Base-by-base conservation (phyloP, 2,797 vertebrate genomes). In the Craterocephalus amniculus region DNA sequence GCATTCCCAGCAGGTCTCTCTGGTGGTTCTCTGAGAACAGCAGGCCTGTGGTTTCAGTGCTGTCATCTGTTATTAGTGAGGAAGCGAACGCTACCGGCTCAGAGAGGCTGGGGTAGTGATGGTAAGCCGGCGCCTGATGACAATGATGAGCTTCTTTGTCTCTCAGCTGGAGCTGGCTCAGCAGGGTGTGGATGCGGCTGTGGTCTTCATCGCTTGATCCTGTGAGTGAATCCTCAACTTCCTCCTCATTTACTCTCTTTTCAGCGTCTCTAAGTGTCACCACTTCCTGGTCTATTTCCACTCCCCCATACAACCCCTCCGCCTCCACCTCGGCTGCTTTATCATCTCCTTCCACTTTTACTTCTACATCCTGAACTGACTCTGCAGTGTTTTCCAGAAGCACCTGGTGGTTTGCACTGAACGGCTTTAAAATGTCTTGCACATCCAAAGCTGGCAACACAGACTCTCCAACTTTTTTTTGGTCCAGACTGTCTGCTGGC, bases 21-120 rank as follows among this genome's bases (percentile, higher is more conserved):
- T 94, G 92, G 72, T 94, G 93, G 0, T 88, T 91, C 61, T 97
- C 95, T 0, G 95, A 93, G 0, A 96, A 96, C 35, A 98, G 91
- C 64, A 98, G 90, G 3, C 96, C 96, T 0, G 93, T 91, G 40
- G 79, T 86, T 74, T 89, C 81, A 27, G 60, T 43, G 31, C 57
- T 67, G 38, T 75, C 58, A 0, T 88, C 84, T 31, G 78, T 38
- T 13, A 56, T 20, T 0, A 31, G 34, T 16, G 83, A 70, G 5
- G 80, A n/a, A 14, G 63, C 40, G 20, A 76, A 27, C 1, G 35
- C 0, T 1, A 84, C 43, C 0, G 26, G 54, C 36, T 51, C 73
- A 20, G 84, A 79, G 0, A 6, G 81, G 64, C 6, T n/a, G 2
- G 69, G 29, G 51, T 55, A 56, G 36, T 64, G 78, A 70, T 65